Conservation (phyloP, 2,113 vertebrate genomes). For the Edolisoma coerulescens region DNA sequence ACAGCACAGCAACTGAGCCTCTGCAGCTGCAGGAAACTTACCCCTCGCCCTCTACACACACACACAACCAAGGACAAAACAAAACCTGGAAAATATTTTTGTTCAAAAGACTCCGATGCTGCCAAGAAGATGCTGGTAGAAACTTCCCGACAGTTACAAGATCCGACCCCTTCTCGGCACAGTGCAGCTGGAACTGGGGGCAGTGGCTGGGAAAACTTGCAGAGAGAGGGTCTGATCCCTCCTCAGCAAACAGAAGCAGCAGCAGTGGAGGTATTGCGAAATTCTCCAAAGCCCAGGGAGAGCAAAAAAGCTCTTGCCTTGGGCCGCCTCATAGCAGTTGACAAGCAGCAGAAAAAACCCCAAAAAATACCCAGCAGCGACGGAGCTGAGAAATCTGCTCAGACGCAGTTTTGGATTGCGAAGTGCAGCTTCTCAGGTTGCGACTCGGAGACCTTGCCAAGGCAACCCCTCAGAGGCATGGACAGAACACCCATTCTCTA, state of each 20-base stretch:
- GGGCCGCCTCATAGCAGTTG: background rate
- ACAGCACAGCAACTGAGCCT: background rate
- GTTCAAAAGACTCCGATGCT: background rate
- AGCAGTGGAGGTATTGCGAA: background rate
- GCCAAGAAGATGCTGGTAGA: background rate
- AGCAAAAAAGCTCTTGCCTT: background rate
- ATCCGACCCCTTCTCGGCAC: rapidly evolving
- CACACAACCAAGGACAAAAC: background rate
- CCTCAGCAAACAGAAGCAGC: background rate
- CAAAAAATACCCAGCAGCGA: background rate
- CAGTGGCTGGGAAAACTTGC: background rate
- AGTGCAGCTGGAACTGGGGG: background rate
- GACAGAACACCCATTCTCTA: background rate
- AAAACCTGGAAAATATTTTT: background rate
- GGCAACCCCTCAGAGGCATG: background rate
- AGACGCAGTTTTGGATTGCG: background rate
- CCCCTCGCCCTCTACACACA: rapidly evolving
- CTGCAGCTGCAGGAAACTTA: background rate
- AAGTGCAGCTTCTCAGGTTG: background rate
- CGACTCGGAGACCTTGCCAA: background rate
- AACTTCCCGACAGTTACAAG: background rate
- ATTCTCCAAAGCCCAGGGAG: background rate
- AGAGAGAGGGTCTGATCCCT: background rate
- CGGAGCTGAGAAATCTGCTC: background rate
- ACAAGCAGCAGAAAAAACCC: background rate